A percentile compares a stretch with the other conserved stretches of the same genome.
Conservation (phyloP, 2,113 vertebrate genomes). For the Illadopsis cleaveri region DNA sequence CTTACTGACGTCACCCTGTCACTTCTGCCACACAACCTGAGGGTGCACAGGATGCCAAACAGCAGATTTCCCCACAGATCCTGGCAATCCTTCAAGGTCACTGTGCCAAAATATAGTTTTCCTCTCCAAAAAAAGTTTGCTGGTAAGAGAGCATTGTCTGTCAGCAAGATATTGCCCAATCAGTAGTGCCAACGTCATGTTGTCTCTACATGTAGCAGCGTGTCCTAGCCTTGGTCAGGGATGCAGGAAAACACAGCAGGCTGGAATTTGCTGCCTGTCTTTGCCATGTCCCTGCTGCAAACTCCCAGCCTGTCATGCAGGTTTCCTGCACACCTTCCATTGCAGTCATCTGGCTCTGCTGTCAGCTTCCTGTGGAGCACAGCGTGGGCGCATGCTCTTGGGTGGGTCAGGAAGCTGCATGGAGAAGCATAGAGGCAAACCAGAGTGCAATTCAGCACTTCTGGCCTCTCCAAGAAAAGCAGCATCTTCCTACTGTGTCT, state of each 20-base stretch:
- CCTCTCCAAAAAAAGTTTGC: neutral
- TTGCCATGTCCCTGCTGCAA: accelerated
- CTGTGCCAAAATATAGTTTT: neutral
- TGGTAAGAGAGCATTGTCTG: neutral
- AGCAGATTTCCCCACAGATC: neutral
- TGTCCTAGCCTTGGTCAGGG: neutral
- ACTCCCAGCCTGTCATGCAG: neutral
- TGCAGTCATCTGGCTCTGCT: neutral
- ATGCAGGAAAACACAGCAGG: neutral
- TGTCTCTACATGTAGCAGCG: neutral
- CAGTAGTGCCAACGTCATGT: accelerated
- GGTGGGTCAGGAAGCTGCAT: neutral
- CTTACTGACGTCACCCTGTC: neutral
- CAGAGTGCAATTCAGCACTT: neutral
- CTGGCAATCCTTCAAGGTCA: neutral
- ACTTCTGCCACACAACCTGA: neutral
- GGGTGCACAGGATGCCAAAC: neutral
- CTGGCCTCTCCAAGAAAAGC: neutral
- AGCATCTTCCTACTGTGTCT: neutral
- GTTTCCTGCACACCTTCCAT: neutral
- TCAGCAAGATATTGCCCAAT: neutral
- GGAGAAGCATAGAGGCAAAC: neutral
- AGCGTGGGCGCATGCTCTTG: neutral
- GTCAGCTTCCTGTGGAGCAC: neutral
- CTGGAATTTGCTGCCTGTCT: neutral